Evolutionary conservation across 2,797 vertebrate species (phyloP).

Genomic region (Synaphobranchus kaupii): DNA sequence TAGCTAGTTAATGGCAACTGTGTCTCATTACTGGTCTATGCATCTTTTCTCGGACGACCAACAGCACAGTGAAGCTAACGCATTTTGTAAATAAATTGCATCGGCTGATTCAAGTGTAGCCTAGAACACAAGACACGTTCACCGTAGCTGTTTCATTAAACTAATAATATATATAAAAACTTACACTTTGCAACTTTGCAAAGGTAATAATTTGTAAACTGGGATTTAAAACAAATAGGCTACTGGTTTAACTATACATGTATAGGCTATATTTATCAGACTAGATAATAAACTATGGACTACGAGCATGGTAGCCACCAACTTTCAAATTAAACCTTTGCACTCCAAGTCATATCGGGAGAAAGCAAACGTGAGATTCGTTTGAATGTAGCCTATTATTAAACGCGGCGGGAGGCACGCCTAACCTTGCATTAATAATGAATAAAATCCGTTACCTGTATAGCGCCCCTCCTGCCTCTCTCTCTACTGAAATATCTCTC

Average conservation of each 20-base stretch:
- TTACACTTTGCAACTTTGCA: not conserved
- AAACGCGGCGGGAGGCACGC: not conserved
- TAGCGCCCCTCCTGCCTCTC: constrained; percentile 25
- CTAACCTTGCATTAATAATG: not conserved
- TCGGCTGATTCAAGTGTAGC: not conserved
- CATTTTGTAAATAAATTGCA: not conserved
- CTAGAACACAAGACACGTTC: not conserved
- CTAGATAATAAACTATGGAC: not conserved
- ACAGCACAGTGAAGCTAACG: not conserved
- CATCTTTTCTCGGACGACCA: not conserved
- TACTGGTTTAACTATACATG: no score
- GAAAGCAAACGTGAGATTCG: not conserved
- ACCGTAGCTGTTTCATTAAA: not conserved
- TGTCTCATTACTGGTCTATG: not conserved
- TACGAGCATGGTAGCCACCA: not conserved
- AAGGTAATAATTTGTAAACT: not conserved
- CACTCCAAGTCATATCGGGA: not conserved
- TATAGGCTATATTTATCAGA: not conserved
- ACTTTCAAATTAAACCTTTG: not conserved
- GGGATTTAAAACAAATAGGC: no score
- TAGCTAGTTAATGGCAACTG: not conserved
- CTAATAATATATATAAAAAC: not conserved
- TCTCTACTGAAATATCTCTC: constrained; percentile 6
- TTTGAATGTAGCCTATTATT: not conserved
- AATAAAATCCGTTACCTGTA: constrained; percentile 26